These are phyloP conservation scores for Malaclemys terrapin DNA, from an alignment of 2,113 vertebrate species.

Conservation along the genomic window DNA sequence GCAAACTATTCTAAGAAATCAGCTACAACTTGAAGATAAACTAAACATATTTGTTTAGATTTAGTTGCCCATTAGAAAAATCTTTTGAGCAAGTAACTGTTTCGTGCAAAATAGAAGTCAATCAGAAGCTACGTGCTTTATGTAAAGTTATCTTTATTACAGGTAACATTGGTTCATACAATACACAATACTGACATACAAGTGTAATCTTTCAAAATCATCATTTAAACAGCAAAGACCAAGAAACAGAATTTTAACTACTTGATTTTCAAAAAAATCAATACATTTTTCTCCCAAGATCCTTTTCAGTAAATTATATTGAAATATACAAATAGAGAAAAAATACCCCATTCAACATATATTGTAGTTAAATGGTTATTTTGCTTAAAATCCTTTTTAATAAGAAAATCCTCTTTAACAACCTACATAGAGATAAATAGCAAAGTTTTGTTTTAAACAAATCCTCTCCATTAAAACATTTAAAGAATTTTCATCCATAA, in stretches of 20 bases:
- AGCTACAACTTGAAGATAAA: background rate
- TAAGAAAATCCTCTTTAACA: constrained; percentile 86
- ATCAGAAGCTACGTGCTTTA: constrained; percentile 63
- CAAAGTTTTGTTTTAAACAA: constrained; percentile 84
- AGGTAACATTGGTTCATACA: constrained; percentile 85
- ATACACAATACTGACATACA: constrained; percentile 85
- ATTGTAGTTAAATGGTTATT: constrained; percentile 86
- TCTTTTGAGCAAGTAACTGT: constrained; percentile 25
- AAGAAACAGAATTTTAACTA: constrained; percentile 83
- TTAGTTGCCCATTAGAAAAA: too few relatives aligned
- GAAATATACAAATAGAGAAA: constrained; percentile 87
- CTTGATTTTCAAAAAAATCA: constrained; percentile 79
- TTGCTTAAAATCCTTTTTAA: constrained; percentile 84
- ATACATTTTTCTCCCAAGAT: constrained; percentile 76
- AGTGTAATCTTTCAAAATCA: constrained; percentile 83
- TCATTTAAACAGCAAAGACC: constrained; percentile 83
- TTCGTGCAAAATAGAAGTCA: constrained; percentile 17
- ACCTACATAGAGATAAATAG: constrained; percentile 87
- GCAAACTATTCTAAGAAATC: constrained; percentile 23
- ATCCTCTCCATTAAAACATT: constrained; percentile 78
- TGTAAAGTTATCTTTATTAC: constrained; percentile 86
- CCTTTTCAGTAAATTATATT: constrained; percentile 80
- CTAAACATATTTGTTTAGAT: background rate
- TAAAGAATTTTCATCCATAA: constrained; percentile 79
- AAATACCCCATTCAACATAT: constrained; percentile 86